These are phyloP conservation scores for Arctopsyche grandis DNA, from an alignment of 1,140 invertebrate species.

Conservation along the genomic window DNA sequence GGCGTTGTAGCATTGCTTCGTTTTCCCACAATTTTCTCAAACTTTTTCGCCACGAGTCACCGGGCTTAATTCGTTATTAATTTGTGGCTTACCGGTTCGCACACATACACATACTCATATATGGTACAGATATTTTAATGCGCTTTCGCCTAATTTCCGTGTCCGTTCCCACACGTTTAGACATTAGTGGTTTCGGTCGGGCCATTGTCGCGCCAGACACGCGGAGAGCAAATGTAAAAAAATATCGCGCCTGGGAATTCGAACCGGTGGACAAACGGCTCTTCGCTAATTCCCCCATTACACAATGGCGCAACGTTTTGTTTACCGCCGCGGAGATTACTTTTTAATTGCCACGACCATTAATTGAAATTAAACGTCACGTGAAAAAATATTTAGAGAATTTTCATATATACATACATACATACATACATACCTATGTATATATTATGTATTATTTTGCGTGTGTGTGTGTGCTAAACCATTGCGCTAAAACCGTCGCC, in stretches of 20 bases:
- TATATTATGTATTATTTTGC: too few species aligned
- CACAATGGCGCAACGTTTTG: slow-evolving; percentile 33
- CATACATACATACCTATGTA: too few species aligned
- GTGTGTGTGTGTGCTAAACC: too few species aligned
- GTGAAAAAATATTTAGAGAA: not conserved
- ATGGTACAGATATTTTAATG: slow-evolving; percentile 37
- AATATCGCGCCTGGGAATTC: slow-evolving; percentile 29
- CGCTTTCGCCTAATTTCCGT: slow-evolving; percentile 50
- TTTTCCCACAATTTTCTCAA: slow-evolving; percentile 7
- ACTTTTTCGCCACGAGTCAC: not conserved
- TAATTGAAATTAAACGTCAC: slow-evolving; percentile 31
- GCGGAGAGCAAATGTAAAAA: slow-evolving; percentile 16
- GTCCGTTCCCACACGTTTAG: slow-evolving; percentile 51
- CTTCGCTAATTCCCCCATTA: slow-evolving; percentile 29
- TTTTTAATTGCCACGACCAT: slow-evolving; percentile 40
- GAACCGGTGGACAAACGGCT: slow-evolving; percentile 29
- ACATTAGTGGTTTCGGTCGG: slow-evolving; percentile 45
- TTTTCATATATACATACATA: slow-evolving; percentile 1
- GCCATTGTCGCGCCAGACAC: slow-evolving; percentile 18
- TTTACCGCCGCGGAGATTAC: slow-evolving; percentile 28
- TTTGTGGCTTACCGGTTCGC: slow-evolving; percentile 25
- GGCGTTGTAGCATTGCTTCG: not conserved
- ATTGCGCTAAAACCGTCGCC: not conserved
- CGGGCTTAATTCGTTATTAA: slow-evolving; percentile 32
- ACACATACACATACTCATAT: not conserved